Base-by-base conservation (phyloP, 1,140 invertebrate species). In the Coenobita brevimanus region DNA sequence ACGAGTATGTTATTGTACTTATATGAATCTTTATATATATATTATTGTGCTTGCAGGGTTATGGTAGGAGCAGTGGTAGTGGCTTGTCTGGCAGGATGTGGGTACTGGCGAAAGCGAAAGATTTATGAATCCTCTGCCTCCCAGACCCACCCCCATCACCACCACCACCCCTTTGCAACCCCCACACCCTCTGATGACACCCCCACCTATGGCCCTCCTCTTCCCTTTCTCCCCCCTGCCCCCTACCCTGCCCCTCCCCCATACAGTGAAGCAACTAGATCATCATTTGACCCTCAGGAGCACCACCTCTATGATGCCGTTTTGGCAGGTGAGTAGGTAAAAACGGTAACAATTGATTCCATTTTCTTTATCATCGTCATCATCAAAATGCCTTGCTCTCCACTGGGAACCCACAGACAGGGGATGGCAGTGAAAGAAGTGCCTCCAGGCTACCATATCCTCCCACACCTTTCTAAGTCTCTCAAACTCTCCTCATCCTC, bases 151-250 rank as follows among this genome's bases (percentile, higher is more conserved):
- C 38, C 46, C n/a, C 46, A 50, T 50, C 46, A 50, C n/a, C 86
- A 88, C 50, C 64, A 78, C 50, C 82, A 85, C 71, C 30, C 54
- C 54, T 73, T 81, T 50, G 46, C 33, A 21, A 88, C 86, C 27
- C 86, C 86, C 33, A 88, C 86, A 17, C 86, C 86, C 17, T 88
- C 86, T 21, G 86, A 88, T 38, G 86, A 88, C 67, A 88, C 86
- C 4, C 86, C 86, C 38, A 80, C 81, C 33, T 88, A 88, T n/a
- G 79, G 86, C 24, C 86, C 79, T 13, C 79, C 79, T 24, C 38
- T 88, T 30, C 79, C 86, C 43, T 88, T 88, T 36, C 79, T 82
- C 10, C 86, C 86, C 17, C 86, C 86, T 54, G 71, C 86, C 8
- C 76, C 86, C 0, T 88, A 88, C 54, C 79, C 86, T 3, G 79